phyloP scores from a whole-genome alignment of 2,888 invertebrate genomes.

The Cyaniris semiargus region DNA sequence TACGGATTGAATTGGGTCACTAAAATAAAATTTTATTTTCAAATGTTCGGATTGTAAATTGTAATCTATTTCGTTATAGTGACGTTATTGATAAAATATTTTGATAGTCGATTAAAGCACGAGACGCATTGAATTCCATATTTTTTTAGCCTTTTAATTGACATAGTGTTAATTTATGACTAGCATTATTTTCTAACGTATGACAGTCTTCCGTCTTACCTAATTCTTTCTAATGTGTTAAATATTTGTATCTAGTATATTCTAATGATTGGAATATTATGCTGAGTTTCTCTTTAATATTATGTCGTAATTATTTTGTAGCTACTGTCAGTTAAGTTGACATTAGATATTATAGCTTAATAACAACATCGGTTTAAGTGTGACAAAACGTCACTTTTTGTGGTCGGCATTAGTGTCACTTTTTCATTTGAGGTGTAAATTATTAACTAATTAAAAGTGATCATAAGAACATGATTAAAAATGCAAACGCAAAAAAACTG shows the following conservation, averaged over 20 bases:
- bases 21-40: neutral
- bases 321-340: neutral
- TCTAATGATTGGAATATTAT: too few species aligned
- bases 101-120: too few species aligned
- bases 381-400: constrained; percentile 8
- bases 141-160: too few species aligned
- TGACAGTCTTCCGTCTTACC: too few species aligned
- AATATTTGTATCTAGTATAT: too few species aligned
- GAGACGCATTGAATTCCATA: too few species aligned
- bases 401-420: constrained; percentile 10
- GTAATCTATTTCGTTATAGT: neutral
- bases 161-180: too few species aligned
- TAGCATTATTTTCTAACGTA: too few species aligned
- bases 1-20: constrained; percentile 19
- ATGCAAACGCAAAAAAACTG: constrained; percentile 42
- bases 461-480: constrained; percentile 46
- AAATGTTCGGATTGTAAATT: neutral
- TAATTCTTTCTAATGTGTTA: too few species aligned
- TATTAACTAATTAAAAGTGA: constrained; percentile 47
- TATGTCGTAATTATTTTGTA: neutral
- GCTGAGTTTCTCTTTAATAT: too few species aligned
- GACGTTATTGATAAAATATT: too few species aligned
- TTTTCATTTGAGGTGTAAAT: constrained; percentile 27
- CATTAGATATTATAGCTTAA: neutral
- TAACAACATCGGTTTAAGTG: neutral